Evolutionary conservation across 2,113 vertebrate species (phyloP), one percentile per base, ranked within the genome.

Genomic region (Ariopsis seemanni): DNA sequence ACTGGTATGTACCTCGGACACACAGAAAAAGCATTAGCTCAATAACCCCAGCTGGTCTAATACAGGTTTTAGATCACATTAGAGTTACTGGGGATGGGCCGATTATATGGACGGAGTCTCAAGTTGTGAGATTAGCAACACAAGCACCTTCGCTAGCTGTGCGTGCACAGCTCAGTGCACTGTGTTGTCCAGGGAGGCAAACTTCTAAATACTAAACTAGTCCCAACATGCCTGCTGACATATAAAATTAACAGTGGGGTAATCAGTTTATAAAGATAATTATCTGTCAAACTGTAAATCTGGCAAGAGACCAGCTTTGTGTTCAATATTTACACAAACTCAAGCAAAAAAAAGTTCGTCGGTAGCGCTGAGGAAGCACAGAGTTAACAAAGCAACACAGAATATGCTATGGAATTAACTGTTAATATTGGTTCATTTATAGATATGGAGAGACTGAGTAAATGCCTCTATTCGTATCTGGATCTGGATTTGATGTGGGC

Each of bases 121-220:
- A 6, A 30, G 1, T 57, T 65, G 9, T 48, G 5, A 14, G 55
- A 58, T 74, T 82, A 82, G 67, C 67, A 72, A 72, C 22, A 71
- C 12, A 82, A 50, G 55, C 67, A 83, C 34, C 53, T 55, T 77
- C 14, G 25, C 48, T 80, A 80, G 34, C 75, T 80, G 85, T 27
- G 55, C 71, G 25, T 83, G 55, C 79, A 87, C 86, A 87, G 55
- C 57, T 75, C 86, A 71, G 65, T 87, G 89, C 87, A 85, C 83
- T 63, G 63, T 53, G 77, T 87, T 88, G 85, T 82, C 79, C 27
- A 82, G 69, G 83, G 52, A 62, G 69, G 60, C 78, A 75, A 87
- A 88, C 75, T 52, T 58, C 85, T 67, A 79, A 82, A 34, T 34
- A 34, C 79, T 72, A 60, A 86, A 87, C 89, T 82, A 82, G 89